Conservation (phyloP, 2,888 invertebrate genomes). For the Nomada fabriciana region DNA sequence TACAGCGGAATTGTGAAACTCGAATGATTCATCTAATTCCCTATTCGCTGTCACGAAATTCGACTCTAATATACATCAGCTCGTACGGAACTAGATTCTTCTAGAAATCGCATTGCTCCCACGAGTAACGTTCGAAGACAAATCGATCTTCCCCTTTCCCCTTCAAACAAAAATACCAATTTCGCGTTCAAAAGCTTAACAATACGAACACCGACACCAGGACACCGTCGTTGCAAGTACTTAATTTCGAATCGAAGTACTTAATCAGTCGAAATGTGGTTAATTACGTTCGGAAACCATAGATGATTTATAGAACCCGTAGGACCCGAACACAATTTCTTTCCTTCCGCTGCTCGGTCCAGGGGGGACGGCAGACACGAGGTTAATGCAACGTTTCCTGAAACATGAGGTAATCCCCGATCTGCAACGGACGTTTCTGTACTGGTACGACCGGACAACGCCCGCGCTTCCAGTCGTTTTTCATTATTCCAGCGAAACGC, state of each 20-base stretch:
- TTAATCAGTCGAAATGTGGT: no score
- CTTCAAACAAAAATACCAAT: neutral
- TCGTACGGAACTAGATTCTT: neutral
- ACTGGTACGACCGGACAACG: slow-evolving; percentile 68
- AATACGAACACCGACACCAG: no score
- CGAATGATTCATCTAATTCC: neutral
- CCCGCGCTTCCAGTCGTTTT: slow-evolving; percentile 69
- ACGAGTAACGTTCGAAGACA: no score
- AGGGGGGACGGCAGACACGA: slow-evolving; percentile 32
- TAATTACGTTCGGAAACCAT: neutral
- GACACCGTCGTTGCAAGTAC: no score
- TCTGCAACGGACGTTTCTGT: slow-evolving; percentile 52
- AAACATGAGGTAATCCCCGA: slow-evolving; percentile 70
- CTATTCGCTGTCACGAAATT: neutral
- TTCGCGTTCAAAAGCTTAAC: neutral
- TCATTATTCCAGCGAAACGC: slow-evolving; percentile 61
- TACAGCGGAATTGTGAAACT: neutral
- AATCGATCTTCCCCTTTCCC: neutral
- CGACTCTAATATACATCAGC: neutral
- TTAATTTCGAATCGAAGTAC: no score
- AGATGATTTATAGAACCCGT: slow-evolving; percentile 13
- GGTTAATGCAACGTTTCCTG: slow-evolving; percentile 73
- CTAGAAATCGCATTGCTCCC: neutral
- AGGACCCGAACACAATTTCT: slow-evolving; percentile 20
- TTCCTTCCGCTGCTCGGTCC: neutral